phyloP scores from a whole-genome alignment of 2,888 invertebrate genomes.

The Parasteatoda lunata region DNA sequence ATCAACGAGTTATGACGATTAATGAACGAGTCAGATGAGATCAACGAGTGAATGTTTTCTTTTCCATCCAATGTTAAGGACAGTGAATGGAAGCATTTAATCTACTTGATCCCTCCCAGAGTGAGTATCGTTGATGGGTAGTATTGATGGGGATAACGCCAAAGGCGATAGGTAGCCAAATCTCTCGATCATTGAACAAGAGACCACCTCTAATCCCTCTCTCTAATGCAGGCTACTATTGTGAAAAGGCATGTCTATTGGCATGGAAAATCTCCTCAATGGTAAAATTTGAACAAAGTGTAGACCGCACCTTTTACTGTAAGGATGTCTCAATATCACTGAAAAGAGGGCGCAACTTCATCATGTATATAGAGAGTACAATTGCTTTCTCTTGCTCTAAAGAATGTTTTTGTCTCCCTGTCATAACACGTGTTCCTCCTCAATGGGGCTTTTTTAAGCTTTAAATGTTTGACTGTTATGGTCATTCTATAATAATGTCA shows the following conservation, averaged over 20 bases:
- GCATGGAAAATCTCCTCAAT: constrained; percentile 66
- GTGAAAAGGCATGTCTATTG: constrained; percentile 56
- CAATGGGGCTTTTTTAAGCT: background rate
- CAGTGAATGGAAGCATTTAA: too few species aligned
- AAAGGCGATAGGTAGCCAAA: constrained; percentile 60
- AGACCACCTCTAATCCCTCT: constrained; percentile 57
- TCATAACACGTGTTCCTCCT: constrained; percentile 53
- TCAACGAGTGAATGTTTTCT: too few species aligned
- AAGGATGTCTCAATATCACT: constrained; percentile 62
- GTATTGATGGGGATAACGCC: constrained; percentile 21
- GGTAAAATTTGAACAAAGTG: constrained; percentile 55
- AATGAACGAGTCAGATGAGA: too few species aligned
- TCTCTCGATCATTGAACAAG: constrained; percentile 4
- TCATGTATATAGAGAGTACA: constrained; percentile 10
- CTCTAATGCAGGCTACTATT: constrained; percentile 58
- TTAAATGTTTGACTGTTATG: too few species aligned
- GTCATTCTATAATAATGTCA: too few species aligned
- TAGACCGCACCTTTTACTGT: constrained; percentile 49
- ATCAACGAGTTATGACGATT: too few species aligned
- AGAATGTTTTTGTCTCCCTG: constrained; percentile 64
- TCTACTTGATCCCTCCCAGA: too few species aligned
- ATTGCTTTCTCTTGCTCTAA: background rate
- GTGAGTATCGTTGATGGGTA: background rate
- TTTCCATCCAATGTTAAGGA: too few species aligned
- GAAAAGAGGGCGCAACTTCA: constrained; percentile 40